These are phyloP conservation scores for Leucophenga maculata DNA, from an alignment of 2,888 invertebrate species.

Conservation along the genomic window DNA sequence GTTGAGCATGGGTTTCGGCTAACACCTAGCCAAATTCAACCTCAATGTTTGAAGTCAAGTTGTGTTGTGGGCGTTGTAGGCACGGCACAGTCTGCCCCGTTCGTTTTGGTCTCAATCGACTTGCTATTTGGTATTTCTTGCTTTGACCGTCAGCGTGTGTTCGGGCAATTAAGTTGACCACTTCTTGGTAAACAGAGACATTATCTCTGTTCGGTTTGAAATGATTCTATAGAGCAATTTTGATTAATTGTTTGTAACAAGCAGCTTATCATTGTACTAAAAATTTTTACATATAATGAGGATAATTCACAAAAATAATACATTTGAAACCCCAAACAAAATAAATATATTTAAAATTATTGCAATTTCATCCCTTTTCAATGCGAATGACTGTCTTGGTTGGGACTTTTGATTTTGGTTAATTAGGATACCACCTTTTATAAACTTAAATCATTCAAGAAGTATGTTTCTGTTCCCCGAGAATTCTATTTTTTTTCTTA, in stretches of 20 bases:
- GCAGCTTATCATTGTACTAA: no score
- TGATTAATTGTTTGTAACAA: constrained; percentile 1
- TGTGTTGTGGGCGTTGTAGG: constrained; percentile 61
- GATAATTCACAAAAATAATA: no score
- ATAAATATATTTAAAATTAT: no score
- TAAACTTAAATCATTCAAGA: no score
- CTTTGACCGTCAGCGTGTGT: constrained; percentile 45
- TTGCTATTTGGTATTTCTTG: constrained; percentile 39
- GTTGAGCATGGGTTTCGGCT: background rate
- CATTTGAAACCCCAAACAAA: no score
- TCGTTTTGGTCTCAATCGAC: constrained; percentile 10
- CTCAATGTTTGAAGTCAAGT: constrained; percentile 54
- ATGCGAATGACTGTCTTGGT: no score
- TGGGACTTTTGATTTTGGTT: no score
- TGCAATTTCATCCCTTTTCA: no score
- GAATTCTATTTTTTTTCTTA: no score
- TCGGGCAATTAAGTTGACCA: constrained; percentile 56
- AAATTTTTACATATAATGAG: no score
- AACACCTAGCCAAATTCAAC: constrained; percentile 22
- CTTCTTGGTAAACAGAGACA: constrained; percentile 52
- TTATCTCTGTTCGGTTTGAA: background rate
- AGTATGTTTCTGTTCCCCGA: no score
- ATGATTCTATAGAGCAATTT: constrained; percentile 51
- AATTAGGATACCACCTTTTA: no score
- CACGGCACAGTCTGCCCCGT: constrained; percentile 43